These are phyloP conservation scores for Gibbula magus DNA, from an alignment of 2,888 invertebrate species.

Conservation along the genomic window DNA sequence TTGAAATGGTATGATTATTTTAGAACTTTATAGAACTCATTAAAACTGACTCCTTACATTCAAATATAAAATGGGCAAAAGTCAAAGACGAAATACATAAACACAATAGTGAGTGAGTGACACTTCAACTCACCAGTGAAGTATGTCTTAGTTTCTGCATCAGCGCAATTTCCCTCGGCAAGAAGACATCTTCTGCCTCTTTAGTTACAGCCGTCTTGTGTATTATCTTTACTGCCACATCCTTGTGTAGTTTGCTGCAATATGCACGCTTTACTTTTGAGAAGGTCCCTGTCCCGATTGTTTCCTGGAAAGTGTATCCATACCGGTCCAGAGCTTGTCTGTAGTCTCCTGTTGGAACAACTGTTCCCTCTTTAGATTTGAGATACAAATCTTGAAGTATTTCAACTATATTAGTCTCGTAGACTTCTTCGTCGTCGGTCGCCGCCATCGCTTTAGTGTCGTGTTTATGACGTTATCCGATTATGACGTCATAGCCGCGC, in stretches of 20 bases:
- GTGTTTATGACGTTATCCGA: background rate
- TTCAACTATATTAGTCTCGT: conserved; percentile 15
- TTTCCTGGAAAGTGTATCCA: conserved; percentile 39
- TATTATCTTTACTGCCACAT: conserved; percentile 45
- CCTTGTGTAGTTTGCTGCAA: conserved; percentile 22
- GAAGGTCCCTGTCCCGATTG: conserved; percentile 39
- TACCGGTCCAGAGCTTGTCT: conserved; percentile 25
- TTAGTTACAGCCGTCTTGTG: conserved; percentile 29
- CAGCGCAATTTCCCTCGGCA: conserved; percentile 39
- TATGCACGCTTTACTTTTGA: conserved; percentile 42
- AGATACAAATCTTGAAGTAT: background rate
- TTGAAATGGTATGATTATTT: too few relatives aligned
- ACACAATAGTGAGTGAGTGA: too few relatives aligned
- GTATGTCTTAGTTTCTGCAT: conserved; percentile 38
- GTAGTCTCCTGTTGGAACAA: conserved; percentile 31
- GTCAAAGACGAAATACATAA: too few relatives aligned
- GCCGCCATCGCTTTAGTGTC: background rate
- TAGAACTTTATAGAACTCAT: too few relatives aligned
- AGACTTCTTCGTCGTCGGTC: conserved; percentile 8
- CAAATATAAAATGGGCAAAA: too few relatives aligned
- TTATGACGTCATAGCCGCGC: background rate
- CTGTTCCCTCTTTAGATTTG: conserved; percentile 27
- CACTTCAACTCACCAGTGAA: conserved; percentile 35
- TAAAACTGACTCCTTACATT: too few relatives aligned
- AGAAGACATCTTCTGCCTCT: conserved; percentile 34